A percentile compares a stretch with the other conserved stretches of the same genome.
These are phyloP conservation scores for Ceramica pisi DNA, from an alignment of 2,888 invertebrate species.

Conservation along the genomic window DNA sequence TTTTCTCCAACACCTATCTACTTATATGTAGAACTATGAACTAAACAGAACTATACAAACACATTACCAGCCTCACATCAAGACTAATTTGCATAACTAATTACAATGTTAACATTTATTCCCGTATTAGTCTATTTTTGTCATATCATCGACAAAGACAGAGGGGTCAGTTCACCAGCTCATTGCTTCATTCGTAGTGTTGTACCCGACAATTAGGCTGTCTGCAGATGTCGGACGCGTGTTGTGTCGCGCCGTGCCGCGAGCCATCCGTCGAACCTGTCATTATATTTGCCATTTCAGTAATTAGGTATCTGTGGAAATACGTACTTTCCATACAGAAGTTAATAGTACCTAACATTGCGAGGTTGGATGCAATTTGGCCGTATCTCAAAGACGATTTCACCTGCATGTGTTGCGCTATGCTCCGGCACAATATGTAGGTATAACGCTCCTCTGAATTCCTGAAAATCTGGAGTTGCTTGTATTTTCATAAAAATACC, in stretches of 20 bases:
- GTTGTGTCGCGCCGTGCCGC: slow-evolving; percentile 37
- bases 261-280: slow-evolving; percentile 42
- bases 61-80: slow-evolving; percentile 2
- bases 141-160: slow-evolving; percentile 12
- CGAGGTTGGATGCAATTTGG: slow-evolving; percentile 30
- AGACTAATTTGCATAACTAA: slow-evolving; percentile 25
- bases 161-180: slow-evolving; percentile 2
- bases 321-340: slow-evolving; percentile 33
- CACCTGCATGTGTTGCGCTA: background rate
- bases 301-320: slow-evolving; percentile 63
- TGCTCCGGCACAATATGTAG: too few species aligned
- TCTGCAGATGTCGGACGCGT: slow-evolving; percentile 41
- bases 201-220: slow-evolving; percentile 44
- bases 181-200: slow-evolving; percentile 19
- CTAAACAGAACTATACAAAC: background rate
- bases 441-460: background rate
- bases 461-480: background rate
- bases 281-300: slow-evolving; percentile 77
- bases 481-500: background rate
- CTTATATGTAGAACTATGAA: background rate
- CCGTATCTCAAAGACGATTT: background rate
- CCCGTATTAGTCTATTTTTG: slow-evolving; percentile 1
- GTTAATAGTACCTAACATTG: slow-evolving; percentile 18
- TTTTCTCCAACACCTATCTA: too few species aligned
- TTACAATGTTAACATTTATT: slow-evolving; percentile 6